These are phyloP conservation scores for Conopomorpha cramerella DNA, from an alignment of 1,140 invertebrate species.

Conservation along the genomic window DNA sequence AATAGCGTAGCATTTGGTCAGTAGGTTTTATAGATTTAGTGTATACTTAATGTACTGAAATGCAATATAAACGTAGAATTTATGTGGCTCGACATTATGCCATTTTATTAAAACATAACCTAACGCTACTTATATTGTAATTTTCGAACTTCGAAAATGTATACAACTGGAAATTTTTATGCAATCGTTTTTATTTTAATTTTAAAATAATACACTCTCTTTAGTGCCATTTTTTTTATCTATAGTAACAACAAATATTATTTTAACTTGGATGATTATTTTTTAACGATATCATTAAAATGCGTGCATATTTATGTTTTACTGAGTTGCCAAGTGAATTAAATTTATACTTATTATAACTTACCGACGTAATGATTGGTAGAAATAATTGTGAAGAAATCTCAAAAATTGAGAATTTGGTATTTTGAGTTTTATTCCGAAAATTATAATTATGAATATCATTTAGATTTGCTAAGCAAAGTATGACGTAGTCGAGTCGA, in stretches of 20 bases:
- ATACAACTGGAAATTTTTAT: neutral
- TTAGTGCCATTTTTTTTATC: constrained; percentile 43
- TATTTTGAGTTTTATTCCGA: constrained; percentile 29
- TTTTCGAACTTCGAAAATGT: neutral
- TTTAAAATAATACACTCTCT: constrained; percentile 33
- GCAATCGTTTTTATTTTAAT: neutral
- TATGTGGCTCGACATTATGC: neutral
- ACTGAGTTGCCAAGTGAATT: neutral
- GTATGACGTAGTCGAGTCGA: constrained; percentile 13
- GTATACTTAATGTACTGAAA: neutral
- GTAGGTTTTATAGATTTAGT: neutral
- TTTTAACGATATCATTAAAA: neutral
- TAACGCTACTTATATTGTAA: neutral
- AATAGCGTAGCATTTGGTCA: neutral
- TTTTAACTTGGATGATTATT: neutral
- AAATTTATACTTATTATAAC: neutral
- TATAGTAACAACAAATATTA: neutral
- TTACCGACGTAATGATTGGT: constrained; percentile 12
- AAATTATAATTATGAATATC: constrained; percentile 32
- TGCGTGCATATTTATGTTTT: neutral
- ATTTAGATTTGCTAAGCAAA: constrained; percentile 44
- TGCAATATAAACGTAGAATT: neutral
- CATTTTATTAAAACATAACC: neutral
- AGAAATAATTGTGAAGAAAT: constrained; percentile 15
- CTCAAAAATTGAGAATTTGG: constrained; percentile 17